Evolutionary conservation across 2,888 invertebrate genomes (phyloP).

Genomic region (Agapostemon virescens): DNA sequence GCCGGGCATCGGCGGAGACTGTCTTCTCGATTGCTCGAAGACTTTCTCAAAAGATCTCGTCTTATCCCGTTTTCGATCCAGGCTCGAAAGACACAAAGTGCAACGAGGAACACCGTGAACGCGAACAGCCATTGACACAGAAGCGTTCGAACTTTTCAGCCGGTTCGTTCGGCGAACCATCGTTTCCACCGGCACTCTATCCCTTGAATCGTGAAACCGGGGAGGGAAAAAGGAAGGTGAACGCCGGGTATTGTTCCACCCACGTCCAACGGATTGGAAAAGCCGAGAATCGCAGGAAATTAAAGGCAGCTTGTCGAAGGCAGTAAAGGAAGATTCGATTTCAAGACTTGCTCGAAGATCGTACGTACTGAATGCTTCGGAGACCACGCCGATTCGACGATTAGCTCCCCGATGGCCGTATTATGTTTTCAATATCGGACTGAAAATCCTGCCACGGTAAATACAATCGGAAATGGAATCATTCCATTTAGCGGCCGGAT

Average conservation of each 20-base stretch:
- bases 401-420: neutral
- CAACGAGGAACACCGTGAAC: neutral
- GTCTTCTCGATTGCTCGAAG: conserved; percentile 12
- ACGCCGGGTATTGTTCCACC: conserved; percentile 56
- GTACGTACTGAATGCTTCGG: conserved; percentile 19
- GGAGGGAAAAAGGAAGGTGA: conserved; percentile 32
- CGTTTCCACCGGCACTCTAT: conserved; percentile 23
- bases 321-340: conserved; percentile 50
- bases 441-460: neutral
- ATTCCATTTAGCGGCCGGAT: neutral
- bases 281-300: conserved; percentile 69
- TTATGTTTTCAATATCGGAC: neutral
- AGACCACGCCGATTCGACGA: conserved; percentile 8
- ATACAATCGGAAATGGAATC: neutral
- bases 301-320: conserved; percentile 62
- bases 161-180: conserved; percentile 11
- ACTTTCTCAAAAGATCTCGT: conserved; percentile 16
- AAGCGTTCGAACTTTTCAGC: neutral
- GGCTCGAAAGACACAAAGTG: neutral
- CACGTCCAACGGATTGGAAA: conserved; percentile 63
- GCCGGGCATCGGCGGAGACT: neutral
- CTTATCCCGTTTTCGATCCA: neutral
- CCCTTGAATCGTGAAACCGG: conserved; percentile 26
- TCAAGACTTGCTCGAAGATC: conserved; percentile 12
- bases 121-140: conserved; percentile 10